Conservation (phyloP, 2,113 vertebrate genomes). For the Apteryx mantelli region DNA sequence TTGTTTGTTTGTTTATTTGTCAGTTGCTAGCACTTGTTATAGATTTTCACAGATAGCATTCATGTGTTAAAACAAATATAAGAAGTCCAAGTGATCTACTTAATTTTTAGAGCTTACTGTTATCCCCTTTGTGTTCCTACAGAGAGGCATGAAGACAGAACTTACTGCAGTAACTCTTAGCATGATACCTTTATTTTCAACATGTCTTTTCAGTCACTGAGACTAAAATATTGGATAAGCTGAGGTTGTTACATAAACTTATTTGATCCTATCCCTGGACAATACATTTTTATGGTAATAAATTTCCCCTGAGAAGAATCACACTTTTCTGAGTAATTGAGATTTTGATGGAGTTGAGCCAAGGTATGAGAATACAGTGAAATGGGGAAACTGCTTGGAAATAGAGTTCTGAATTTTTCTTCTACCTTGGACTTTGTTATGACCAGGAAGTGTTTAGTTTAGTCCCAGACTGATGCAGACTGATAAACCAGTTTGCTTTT, state of each 20-base stretch:
- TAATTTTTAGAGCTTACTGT: neutral
- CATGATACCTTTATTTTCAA: neutral
- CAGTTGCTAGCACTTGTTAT: neutral
- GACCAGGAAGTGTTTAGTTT: slow-evolving; percentile 39
- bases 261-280: neutral
- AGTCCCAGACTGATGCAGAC: neutral
- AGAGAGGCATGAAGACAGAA: neutral
- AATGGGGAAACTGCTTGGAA: neutral
- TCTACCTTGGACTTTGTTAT: neutral
- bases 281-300: neutral
- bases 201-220: neutral
- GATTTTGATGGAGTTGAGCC: neutral
- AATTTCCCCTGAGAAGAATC: neutral
- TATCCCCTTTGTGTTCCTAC: neutral
- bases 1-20: neutral
- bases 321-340: neutral
- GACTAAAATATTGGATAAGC: neutral
- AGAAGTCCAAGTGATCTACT: neutral
- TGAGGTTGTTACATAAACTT: neutral
- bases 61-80: neutral
- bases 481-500: neutral
- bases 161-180: neutral
- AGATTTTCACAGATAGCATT: neutral
- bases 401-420: neutral
- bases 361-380: neutral